These are phyloP conservation scores for Macrocentrus cingulum DNA, from an alignment of 1,140 invertebrate genomes.

Conservation along the genomic window DNA sequence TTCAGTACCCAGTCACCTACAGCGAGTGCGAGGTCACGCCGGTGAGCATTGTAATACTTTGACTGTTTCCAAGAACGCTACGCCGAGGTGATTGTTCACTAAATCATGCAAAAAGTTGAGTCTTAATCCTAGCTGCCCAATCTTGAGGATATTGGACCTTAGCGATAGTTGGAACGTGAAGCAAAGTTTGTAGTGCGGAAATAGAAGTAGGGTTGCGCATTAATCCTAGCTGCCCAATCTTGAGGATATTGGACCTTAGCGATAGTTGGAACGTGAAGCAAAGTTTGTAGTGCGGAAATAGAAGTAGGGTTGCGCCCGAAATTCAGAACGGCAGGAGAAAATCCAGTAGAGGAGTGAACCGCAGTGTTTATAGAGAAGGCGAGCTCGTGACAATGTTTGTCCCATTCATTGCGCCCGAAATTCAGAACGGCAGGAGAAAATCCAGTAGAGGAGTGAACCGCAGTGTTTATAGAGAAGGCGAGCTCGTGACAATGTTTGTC, in stretches of 20 bases:
- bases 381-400: neutral
- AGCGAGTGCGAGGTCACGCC: neutral
- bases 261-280: neutral
- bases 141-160: no score
- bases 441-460: no score
- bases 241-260: slow-evolving; percentile 20
- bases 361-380: neutral
- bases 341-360: neutral
- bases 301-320: neutral
- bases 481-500: no score
- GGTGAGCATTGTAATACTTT: neutral
- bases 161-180: no score
- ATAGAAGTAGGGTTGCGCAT: no score
- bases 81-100: neutral
- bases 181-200: no score
- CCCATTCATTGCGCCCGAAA: no score
- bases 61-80: slow-evolving; percentile 1
- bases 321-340: neutral
- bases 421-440: no score
- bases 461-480: no score
- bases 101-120: neutral
- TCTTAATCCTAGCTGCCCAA: no score
- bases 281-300: neutral
- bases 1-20: slow-evolving; percentile 8
- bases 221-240: slow-evolving; percentile 7